Conservation (phyloP, 2,113 vertebrate species). For the Lucifuga dentata region DNA sequence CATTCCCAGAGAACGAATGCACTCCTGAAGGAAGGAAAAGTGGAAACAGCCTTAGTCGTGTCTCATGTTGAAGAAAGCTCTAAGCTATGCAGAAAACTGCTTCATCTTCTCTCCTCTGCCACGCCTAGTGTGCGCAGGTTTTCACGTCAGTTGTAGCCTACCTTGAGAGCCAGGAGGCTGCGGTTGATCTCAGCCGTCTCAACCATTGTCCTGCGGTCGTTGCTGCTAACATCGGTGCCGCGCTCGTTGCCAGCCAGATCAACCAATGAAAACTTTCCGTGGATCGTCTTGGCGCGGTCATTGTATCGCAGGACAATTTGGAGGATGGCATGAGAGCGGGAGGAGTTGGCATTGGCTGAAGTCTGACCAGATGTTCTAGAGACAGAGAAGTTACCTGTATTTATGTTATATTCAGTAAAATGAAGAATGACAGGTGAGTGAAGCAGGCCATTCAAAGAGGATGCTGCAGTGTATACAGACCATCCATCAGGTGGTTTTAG, state of each 20-base stretch:
- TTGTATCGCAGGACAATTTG: slow-evolving; percentile 90
- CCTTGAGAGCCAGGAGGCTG: slow-evolving; percentile 96
- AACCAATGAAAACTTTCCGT: slow-evolving; percentile 96
- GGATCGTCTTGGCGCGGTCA: slow-evolving; percentile 78
- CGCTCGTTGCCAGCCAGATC: slow-evolving; percentile 98
- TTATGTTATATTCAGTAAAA: neutral
- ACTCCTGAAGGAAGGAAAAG: slow-evolving; percentile 84
- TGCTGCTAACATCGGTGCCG: slow-evolving; percentile 90
- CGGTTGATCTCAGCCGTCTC: slow-evolving; percentile 98
- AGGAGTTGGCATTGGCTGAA: slow-evolving; percentile 94
- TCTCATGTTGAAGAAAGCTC: no score
- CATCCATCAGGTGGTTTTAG: no score
- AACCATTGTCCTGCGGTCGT: slow-evolving; percentile 90
- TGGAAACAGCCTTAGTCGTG: neutral
- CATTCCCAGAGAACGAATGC: slow-evolving; percentile 95
- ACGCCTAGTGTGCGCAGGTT: neutral
- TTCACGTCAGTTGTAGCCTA: slow-evolving; percentile 69
- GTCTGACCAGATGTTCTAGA: slow-evolving; percentile 96
- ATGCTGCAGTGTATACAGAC: no score
- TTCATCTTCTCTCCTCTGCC: no score
- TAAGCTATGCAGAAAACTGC: no score
- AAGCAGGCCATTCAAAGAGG: no score
- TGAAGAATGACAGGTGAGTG: no score
- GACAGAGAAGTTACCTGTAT: neutral
- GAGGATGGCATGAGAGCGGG: slow-evolving; percentile 95